phyloP scores from a whole-genome alignment of 2,888 invertebrate genomes.

The Ernsta delagoae region DNA sequence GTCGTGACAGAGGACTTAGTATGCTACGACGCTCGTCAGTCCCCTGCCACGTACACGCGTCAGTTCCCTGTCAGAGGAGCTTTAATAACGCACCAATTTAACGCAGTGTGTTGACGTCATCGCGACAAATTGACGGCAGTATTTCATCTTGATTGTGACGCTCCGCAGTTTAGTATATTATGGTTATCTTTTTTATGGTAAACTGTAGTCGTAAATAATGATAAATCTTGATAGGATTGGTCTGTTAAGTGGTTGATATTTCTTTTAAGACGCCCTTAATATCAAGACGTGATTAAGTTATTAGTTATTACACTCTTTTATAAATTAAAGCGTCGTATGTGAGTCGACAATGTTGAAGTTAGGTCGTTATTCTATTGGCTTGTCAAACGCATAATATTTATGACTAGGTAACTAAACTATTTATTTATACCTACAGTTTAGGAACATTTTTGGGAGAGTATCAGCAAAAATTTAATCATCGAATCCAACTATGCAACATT shows the following conservation, averaged over 20 bases:
- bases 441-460: too few relatives aligned
- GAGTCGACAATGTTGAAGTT: too few relatives aligned
- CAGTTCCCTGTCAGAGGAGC: constrained; percentile 16
- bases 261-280: background rate
- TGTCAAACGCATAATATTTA: constrained; percentile 76
- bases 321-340: too few relatives aligned
- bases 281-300: background rate
- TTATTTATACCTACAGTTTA: too few relatives aligned
- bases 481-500: too few relatives aligned
- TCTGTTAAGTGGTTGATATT: background rate
- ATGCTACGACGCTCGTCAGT: constrained; percentile 7
- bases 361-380: too few relatives aligned
- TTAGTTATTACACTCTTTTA: too few relatives aligned
- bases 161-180: background rate
- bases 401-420: constrained; percentile 62
- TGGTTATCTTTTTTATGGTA: constrained; percentile 10
- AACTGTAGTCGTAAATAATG: background rate
- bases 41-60: constrained; percentile 5
- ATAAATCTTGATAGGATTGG: background rate
- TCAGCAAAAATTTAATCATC: too few relatives aligned
- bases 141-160: constrained; percentile 28
- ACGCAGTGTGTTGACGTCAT: constrained; percentile 29
- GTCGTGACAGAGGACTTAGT: constrained; percentile 8
- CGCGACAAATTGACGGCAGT: constrained; percentile 28
- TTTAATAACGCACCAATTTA: constrained; percentile 30